These are phyloP conservation scores for Azemiops feae DNA, from an alignment of 2,113 vertebrate genomes.

Conservation along the genomic window DNA sequence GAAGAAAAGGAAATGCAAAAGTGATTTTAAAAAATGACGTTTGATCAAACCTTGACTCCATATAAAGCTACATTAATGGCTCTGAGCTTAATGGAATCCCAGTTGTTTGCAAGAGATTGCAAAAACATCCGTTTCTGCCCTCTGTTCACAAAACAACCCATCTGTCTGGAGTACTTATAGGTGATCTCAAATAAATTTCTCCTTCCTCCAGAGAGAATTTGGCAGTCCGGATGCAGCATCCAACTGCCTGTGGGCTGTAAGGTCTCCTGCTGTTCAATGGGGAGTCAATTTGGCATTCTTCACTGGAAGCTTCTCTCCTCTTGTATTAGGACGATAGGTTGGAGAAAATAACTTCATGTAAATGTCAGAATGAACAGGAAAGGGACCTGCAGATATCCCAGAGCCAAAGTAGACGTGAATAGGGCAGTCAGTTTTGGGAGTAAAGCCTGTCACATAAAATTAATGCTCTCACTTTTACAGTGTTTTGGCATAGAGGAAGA, in stretches of 20 bases:
- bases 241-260: background rate
- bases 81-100: background rate
- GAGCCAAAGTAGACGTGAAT: background rate
- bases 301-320: background rate
- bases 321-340: background rate
- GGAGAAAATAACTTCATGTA: background rate
- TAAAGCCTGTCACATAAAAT: background rate
- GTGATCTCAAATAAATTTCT: background rate
- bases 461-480: background rate
- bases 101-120: background rate
- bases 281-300: background rate
- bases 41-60: background rate
- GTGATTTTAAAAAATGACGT: background rate
- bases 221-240: background rate
- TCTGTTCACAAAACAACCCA: background rate
- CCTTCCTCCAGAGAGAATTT: background rate
- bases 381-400: background rate
- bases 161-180: background rate
- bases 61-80: background rate
- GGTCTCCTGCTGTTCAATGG: background rate
- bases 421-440: background rate
- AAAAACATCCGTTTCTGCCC: background rate
- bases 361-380: background rate
- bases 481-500: background rate
- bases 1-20: background rate